Conservation (phyloP, 2,113 vertebrate species). For the Alectura lathami region DNA sequence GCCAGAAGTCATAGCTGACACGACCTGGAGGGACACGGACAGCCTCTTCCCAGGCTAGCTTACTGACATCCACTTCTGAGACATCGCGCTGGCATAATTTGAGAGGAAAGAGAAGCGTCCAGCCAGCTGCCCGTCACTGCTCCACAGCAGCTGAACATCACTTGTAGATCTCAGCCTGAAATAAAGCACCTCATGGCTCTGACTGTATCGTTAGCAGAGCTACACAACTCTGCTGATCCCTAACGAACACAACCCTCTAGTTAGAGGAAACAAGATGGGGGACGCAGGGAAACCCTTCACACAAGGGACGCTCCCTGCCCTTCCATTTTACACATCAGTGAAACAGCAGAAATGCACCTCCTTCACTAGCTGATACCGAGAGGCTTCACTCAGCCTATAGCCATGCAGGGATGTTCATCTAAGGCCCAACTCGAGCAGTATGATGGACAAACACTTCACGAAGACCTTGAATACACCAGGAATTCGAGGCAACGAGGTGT, state of each 20-base stretch:
- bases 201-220: fast-evolving
- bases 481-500: neutral
- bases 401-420: neutral
- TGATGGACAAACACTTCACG: neutral
- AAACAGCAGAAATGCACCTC: neutral
- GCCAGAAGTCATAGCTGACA: neutral
- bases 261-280: neutral
- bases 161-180: neutral
- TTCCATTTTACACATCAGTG: neutral
- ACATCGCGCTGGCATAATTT: fast-evolving
- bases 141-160: neutral
- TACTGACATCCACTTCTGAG: neutral
- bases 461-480: neutral
- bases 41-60: neutral
- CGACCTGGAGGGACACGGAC: neutral
- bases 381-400: neutral
- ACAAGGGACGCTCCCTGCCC: neutral
- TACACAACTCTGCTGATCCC: neutral
- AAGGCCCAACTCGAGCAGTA: neutral
- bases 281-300: neutral
- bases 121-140: neutral
- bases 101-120: neutral
- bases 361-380: neutral
- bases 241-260: too few species aligned
- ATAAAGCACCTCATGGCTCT: too few species aligned